phyloP scores from a whole-genome alignment of 1,140 invertebrate genomes.

The Akabosia matsudoensis region DNA sequence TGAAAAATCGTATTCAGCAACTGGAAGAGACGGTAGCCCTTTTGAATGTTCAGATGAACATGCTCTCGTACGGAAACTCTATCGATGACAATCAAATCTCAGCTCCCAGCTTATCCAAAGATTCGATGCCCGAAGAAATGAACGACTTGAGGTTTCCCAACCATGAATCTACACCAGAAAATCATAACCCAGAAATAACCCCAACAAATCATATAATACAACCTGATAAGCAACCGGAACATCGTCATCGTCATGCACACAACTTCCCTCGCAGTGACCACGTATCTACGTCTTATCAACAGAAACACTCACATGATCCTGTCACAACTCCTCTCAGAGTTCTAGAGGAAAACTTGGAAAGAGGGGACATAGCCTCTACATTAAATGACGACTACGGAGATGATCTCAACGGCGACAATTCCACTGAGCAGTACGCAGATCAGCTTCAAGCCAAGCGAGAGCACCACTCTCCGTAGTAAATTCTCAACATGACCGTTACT shows the following conservation, averaged over 20 bases:
- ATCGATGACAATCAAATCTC: neutral
- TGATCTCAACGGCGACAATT: constrained; percentile 13
- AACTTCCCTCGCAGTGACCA: neutral
- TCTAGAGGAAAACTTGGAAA: constrained; percentile 31
- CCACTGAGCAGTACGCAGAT: constrained; percentile 12
- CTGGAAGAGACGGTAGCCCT: neutral
- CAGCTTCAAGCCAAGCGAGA: constrained; percentile 6
- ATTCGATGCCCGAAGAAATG: no score
- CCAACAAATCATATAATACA: no score
- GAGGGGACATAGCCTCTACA: constrained; percentile 38
- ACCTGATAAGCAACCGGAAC: neutral
- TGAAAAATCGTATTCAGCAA: neutral
- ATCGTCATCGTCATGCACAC: neutral
- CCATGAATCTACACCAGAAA: no score
- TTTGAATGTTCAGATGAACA: neutral
- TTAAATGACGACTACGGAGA: constrained; percentile 35
- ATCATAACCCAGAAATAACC: no score
- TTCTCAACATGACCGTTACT: no score
- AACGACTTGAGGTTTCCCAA: no score
- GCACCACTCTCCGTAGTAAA: neutral
- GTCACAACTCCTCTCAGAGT: neutral
- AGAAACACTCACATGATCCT: neutral
- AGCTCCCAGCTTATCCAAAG: no score
- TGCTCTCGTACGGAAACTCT: neutral
- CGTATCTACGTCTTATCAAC: neutral